Conservation (phyloP, 1,140 invertebrate genomes). For the Pseudomyrmex sp. region DNA sequence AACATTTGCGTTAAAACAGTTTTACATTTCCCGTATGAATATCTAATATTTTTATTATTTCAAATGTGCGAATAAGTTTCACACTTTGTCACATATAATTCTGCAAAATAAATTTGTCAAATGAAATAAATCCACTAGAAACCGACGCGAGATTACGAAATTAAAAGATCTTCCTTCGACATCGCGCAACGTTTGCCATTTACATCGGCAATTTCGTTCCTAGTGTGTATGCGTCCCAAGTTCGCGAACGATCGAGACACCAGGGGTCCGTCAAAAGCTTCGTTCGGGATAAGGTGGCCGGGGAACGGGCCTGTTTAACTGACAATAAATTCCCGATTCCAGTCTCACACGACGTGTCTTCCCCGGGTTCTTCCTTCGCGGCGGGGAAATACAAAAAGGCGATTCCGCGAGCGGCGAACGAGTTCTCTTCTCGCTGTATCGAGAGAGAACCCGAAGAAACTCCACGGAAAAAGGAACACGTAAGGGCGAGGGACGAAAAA, state of each 20-base stretch:
- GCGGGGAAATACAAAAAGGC: conserved; percentile 76
- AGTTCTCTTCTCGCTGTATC: conserved; percentile 67
- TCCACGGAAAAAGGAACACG: conserved; percentile 60
- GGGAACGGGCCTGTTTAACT: conserved; percentile 71
- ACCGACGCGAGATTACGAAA: not conserved
- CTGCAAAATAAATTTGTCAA: not conserved
- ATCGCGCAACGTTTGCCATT: conserved; percentile 22
- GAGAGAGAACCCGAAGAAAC: conserved; percentile 44
- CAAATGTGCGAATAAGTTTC: not conserved
- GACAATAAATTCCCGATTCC: conserved; percentile 78
- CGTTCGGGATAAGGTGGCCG: conserved; percentile 62
- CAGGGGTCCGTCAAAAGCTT: conserved; percentile 61
- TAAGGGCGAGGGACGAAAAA: conserved; percentile 40
- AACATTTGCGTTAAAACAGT: not conserved
- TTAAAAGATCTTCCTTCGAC: conserved; percentile 23
- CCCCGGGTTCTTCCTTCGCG: conserved; percentile 44
- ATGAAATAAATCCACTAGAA: conserved; percentile 12
- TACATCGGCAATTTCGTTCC: conserved; percentile 42
- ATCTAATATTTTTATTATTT: not conserved
- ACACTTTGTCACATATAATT: not conserved
- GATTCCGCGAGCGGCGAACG: conserved; percentile 68
- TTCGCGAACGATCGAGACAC: conserved; percentile 52
- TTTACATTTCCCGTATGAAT: not conserved
- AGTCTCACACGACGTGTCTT: conserved; percentile 64
- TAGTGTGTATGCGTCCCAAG: conserved; percentile 1